These are phyloP conservation scores for Stichodactyla helianthus DNA, from an alignment of 64 coral and sea anemone genomes.

Conservation along the genomic window DNA sequence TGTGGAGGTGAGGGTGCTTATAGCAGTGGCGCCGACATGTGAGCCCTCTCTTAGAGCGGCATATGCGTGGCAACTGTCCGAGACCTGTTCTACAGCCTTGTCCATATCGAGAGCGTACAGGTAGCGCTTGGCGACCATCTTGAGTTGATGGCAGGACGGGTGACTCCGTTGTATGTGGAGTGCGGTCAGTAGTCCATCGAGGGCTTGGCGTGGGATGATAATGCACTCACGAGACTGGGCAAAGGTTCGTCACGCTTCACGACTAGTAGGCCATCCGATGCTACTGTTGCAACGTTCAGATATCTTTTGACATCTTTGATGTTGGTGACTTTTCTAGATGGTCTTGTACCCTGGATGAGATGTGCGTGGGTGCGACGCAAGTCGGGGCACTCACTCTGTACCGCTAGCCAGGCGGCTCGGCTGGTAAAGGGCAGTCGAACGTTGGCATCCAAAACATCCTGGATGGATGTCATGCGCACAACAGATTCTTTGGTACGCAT, in stretches of 20 bases:
- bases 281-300: background rate
- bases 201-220: constrained; percentile 2
- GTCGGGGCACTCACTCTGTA: background rate
- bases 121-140: no score
- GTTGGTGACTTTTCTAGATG: background rate
- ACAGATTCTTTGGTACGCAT: background rate
- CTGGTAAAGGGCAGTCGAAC: background rate
- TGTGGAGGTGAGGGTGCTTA: no score
- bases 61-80: no score
- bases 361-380: background rate
- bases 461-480: background rate
- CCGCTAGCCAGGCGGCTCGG: background rate
- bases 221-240: background rate
- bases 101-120: no score
- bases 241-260: constrained; percentile 1
- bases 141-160: constrained; percentile 1
- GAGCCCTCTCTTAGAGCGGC: no score
- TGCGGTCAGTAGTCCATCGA: constrained; percentile 19
- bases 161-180: background rate
- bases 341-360: constrained; percentile 10
- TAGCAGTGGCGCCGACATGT: no score
- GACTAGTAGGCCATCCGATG: constrained; percentile 9
- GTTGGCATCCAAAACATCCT: background rate
- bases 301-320: constrained; percentile 14
- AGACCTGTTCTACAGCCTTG: no score